phyloP scores from a whole-genome alignment of 2,888 invertebrate genomes.

The Nomada lathburiana region DNA sequence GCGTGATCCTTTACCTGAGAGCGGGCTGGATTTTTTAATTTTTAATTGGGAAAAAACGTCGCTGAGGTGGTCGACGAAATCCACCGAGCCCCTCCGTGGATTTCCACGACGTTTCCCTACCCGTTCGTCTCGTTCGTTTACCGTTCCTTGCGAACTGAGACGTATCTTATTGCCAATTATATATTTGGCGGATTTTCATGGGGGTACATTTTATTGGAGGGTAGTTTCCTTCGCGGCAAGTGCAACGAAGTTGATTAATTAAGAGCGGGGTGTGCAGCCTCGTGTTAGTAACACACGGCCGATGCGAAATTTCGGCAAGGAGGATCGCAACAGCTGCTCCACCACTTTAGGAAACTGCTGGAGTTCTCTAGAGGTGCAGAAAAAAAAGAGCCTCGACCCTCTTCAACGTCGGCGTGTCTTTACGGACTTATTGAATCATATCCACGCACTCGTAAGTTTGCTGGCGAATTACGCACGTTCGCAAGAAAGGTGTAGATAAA shows the following conservation, averaged over 20 bases:
- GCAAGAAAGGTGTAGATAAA: background rate
- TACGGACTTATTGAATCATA: constrained; percentile 81
- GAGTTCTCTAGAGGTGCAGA: constrained; percentile 51
- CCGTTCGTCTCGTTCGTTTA: background rate
- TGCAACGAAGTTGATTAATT: constrained; percentile 40
- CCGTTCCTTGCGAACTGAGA: constrained; percentile 33
- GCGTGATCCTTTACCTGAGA: constrained; percentile 69
- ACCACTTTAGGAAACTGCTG: constrained; percentile 26
- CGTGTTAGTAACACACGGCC: constrained; percentile 47
- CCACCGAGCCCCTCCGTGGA: constrained; percentile 47
- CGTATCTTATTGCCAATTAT: background rate
- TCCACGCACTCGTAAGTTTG: constrained; percentile 54
- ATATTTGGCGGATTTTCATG: background rate
- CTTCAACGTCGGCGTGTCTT: constrained; percentile 76
- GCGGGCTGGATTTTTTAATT: constrained; percentile 81
- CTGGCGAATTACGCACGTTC: background rate
- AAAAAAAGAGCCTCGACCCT: constrained; percentile 77
- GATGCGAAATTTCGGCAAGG: constrained; percentile 44
- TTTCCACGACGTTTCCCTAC: constrained; percentile 52
- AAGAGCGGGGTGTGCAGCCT: background rate
- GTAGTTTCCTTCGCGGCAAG: background rate
- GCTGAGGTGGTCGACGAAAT: constrained; percentile 71
- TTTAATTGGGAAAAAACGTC: constrained; percentile 83
- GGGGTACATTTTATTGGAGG: background rate
- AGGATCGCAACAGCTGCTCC: constrained; percentile 71